These are phyloP conservation scores for Ganaspis sp. DNA, from an alignment of 1,140 invertebrate species.

Conservation along the genomic window DNA sequence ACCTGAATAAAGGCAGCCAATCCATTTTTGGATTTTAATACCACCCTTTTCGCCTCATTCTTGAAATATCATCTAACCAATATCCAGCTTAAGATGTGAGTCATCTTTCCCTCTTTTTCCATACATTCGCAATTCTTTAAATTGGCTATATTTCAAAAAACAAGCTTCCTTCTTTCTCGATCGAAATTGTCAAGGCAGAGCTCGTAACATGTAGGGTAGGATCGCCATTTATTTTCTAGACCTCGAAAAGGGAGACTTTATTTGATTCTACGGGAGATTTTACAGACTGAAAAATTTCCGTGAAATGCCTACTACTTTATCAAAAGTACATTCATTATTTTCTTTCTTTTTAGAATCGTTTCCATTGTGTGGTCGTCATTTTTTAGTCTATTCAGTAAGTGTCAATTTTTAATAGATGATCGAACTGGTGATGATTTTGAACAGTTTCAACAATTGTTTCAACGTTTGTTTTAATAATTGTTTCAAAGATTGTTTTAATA, in stretches of 20 bases:
- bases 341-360: no score
- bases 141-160: neutral
- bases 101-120: slow-evolving; percentile 4
- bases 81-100: slow-evolving; percentile 44
- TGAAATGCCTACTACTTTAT: no score
- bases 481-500: no score
- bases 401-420: no score
- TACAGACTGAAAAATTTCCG: neutral
- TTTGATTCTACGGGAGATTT: neutral
- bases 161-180: neutral
- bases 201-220: neutral
- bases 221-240: neutral
- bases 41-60: slow-evolving; percentile 42
- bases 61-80: slow-evolving; percentile 55
- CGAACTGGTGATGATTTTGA: no score
- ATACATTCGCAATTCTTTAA: slow-evolving; percentile 43
- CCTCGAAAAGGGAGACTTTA: neutral
- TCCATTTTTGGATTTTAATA: slow-evolving; percentile 53
- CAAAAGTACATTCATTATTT: no score
- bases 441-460: no score
- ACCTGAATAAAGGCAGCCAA: slow-evolving; percentile 57
- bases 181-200: neutral
- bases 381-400: no score
- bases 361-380: no score
- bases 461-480: no score